These are phyloP conservation scores for Tenthredo notha DNA, from an alignment of 2,888 invertebrate genomes.

Conservation along the genomic window DNA sequence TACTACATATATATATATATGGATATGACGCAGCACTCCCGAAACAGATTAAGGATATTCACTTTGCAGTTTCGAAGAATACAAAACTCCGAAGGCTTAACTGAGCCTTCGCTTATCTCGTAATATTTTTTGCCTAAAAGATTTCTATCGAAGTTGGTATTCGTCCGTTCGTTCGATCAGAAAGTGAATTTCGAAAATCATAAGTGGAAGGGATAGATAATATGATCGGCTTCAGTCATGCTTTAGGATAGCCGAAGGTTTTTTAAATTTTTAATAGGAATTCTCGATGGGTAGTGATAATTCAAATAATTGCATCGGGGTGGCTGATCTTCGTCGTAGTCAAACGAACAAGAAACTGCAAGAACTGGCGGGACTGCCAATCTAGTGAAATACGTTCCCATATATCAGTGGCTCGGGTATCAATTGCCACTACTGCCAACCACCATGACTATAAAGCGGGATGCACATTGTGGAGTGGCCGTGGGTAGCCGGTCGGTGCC, in stretches of 20 bases:
- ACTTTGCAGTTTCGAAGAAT: slow-evolving; percentile 38
- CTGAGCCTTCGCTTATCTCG: neutral
- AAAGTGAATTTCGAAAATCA: neutral
- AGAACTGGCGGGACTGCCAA: slow-evolving; percentile 62
- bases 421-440: slow-evolving; percentile 70
- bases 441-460: slow-evolving; percentile 68
- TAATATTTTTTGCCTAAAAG: neutral
- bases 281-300: slow-evolving; percentile 20
- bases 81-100: neutral
- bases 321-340: slow-evolving; percentile 42
- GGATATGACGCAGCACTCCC: neutral
- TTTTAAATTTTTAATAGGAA: slow-evolving; percentile 7
- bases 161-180: neutral
- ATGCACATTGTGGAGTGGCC: slow-evolving; percentile 53
- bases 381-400: slow-evolving; percentile 68
- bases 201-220: neutral
- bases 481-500: slow-evolving; percentile 38
- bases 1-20: neutral
- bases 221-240: neutral
- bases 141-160: neutral
- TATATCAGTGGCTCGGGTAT: slow-evolving; percentile 69
- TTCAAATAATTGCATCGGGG: slow-evolving; percentile 29
- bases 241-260: neutral
- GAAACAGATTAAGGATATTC: slow-evolving; percentile 44
- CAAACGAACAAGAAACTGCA: slow-evolving; percentile 40